A percentile compares a stretch with the other conserved stretches of the same genome.
Evolutionary conservation across 2,797 vertebrate genomes (phyloP).

Genomic region (Enteromius radiatus): DNA sequence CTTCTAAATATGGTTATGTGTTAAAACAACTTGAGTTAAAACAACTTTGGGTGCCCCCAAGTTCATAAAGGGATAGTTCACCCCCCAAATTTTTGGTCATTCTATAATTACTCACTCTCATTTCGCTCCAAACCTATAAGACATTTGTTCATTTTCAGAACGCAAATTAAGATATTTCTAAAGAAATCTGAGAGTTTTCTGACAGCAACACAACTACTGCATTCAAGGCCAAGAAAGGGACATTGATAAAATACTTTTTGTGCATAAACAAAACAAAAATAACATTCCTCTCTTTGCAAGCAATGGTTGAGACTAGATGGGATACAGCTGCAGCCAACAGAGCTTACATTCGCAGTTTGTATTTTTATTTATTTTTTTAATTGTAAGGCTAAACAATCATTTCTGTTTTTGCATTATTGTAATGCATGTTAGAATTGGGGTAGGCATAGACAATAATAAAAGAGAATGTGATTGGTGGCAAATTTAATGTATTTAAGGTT

Average conservation of each 20-base stretch:
- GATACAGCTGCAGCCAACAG: background rate
- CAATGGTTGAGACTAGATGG: background rate
- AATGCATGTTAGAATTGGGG: too few species aligned
- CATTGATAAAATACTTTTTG: background rate
- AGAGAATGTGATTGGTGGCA: too few species aligned
- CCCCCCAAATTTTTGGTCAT: background rate
- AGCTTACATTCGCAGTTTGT: background rate
- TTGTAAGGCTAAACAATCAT: too few species aligned
- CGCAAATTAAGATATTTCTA: background rate
- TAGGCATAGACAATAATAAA: too few species aligned
- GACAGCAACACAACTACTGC: background rate
- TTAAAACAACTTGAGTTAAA: background rate
- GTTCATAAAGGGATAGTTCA: background rate
- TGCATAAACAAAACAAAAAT: background rate
- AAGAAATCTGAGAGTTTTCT: background rate
- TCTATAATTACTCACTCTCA: background rate
- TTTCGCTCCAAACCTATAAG: background rate
- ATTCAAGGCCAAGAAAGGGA: background rate
- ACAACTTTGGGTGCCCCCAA: background rate
- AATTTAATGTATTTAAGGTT: too few species aligned
- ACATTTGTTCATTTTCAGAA: background rate
- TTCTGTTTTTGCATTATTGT: too few species aligned
- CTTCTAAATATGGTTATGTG: background rate
- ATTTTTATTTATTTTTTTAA: too few species aligned
- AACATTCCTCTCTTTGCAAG: background rate